These are phyloP conservation scores for Drepanosiphum platanoidis DNA, from an alignment of 2,888 invertebrate genomes.

Conservation along the genomic window DNA sequence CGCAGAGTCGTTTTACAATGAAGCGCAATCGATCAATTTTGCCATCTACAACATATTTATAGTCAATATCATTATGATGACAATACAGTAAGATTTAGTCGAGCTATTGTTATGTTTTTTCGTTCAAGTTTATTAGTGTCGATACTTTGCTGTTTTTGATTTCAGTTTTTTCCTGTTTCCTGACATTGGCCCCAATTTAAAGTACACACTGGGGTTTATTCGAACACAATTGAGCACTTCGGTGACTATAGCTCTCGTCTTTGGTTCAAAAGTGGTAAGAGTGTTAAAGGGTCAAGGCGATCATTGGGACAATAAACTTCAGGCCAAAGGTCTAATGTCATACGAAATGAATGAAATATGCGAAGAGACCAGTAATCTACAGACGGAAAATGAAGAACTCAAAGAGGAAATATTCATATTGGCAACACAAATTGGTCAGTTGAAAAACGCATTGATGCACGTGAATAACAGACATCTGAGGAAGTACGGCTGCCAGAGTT, in stretches of 20 bases:
- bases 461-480: conserved; percentile 83
- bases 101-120: background rate
- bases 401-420: conserved; percentile 93
- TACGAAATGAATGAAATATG: conserved; percentile 89
- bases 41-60: conserved; percentile 94
- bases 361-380: conserved; percentile 84
- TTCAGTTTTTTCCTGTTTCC: conserved; percentile 86
- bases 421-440: conserved; percentile 90
- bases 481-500: conserved; percentile 41
- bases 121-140: conserved; percentile 39
- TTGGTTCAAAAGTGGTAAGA: conserved; percentile 85
- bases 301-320: conserved; percentile 87
- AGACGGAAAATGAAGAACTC: conserved; percentile 90
- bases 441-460: conserved; percentile 94
- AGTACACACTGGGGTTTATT: conserved; percentile 90
- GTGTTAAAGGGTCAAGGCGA: conserved; percentile 87
- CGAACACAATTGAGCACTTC: conserved; percentile 92
- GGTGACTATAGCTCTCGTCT: conserved; percentile 84
- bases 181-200: conserved; percentile 88
- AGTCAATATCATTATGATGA: conserved; percentile 91
- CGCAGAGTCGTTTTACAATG: conserved; percentile 92
- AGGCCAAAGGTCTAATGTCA: conserved; percentile 84
- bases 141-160: conserved; percentile 64
- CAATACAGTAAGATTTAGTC: conserved; percentile 86
- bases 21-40: conserved; percentile 90